Conservation (phyloP, 1,140 invertebrate genomes). For the honey bee (Apis mellifera) region Amel_HAv3.1 CM009933.2:7519001-7519500, state of each 20-base stretch:
- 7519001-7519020: slow-evolving; percentile 32
- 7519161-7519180: slow-evolving; percentile 14
- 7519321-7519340: no score
- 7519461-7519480: no score
- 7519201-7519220: neutral
- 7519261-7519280: neutral
- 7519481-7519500: no score
- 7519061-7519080: slow-evolving; percentile 47
- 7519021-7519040: slow-evolving; percentile 62
- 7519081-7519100: slow-evolving; percentile 53
- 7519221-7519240: slow-evolving; percentile 2
- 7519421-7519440: no score
- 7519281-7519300: no score
- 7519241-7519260: neutral
- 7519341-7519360: no score
- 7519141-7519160: slow-evolving; percentile 41
- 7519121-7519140: slow-evolving; percentile 42
- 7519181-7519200: slow-evolving; percentile 14
- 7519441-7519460: no score
- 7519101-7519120: slow-evolving; percentile 29
- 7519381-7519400: no score
- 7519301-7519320: no score
- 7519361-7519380: no score
- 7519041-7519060: slow-evolving; percentile 69
- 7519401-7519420: no score